These are phyloP conservation scores for Antheraea mylitta DNA, from an alignment of 1,140 invertebrate species.

Conservation along the genomic window DNA sequence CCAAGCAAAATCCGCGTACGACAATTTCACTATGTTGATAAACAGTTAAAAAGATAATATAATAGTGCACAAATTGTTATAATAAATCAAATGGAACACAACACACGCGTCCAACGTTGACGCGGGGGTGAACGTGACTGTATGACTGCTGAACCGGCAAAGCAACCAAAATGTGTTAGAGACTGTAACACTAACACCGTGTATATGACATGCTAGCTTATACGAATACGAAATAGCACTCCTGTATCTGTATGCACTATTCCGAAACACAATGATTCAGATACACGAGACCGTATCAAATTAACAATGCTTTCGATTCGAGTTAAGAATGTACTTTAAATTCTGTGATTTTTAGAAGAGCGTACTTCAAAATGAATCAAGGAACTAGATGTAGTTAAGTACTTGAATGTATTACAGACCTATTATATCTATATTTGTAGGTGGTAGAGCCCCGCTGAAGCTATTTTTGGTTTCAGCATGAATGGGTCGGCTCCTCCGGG, in stretches of 20 bases:
- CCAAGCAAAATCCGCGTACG: background rate
- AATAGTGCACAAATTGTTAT: slow-evolving; percentile 30
- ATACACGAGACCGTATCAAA: background rate
- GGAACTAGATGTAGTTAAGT: background rate
- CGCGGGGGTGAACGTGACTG: slow-evolving; percentile 48
- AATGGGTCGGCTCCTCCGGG: no score
- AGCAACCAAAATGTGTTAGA: slow-evolving; percentile 24
- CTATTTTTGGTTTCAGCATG: no score
- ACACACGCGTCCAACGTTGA: slow-evolving; percentile 39
- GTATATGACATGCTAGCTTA: slow-evolving; percentile 14
- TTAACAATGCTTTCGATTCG: background rate
- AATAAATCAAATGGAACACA: slow-evolving; percentile 24
- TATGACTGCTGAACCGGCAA: slow-evolving; percentile 25
- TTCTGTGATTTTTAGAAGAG: no score
- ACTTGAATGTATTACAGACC: background rate
- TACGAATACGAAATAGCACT: background rate
- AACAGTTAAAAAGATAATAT: slow-evolving; percentile 7
- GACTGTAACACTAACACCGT: slow-evolving; percentile 15
- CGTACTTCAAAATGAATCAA: background rate
- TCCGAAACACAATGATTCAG: slow-evolving; percentile 10
- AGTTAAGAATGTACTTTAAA: background rate
- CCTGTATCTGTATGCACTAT: slow-evolving; percentile 3
- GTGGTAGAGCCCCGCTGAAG: no score
- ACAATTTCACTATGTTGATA: background rate
- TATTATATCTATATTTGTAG: no score